phyloP scores from a whole-genome alignment of 1,140 invertebrate genomes.

The Drosophila guanche region DNA sequence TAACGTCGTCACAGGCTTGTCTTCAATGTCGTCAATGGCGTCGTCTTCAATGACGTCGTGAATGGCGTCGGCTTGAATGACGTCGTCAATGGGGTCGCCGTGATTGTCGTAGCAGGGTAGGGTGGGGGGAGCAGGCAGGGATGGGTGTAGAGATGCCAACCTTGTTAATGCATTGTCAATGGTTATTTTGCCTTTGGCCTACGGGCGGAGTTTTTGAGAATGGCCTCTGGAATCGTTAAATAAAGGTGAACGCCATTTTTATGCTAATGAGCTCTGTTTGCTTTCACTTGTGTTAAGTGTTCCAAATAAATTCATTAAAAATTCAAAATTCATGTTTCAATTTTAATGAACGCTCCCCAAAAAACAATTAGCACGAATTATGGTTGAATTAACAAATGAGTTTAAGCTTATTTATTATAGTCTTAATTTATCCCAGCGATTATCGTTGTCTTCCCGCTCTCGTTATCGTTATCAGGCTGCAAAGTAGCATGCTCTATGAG shows the following conservation, averaged over 20 bases:
- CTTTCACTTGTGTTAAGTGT: slow-evolving; percentile 76
- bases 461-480: not conserved
- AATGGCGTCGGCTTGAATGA: no score
- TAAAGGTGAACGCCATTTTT: slow-evolving; percentile 70
- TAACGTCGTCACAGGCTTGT: no score
- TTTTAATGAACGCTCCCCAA: slow-evolving; percentile 68
- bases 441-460: slow-evolving; percentile 13
- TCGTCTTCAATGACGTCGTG: no score
- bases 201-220: slow-evolving; percentile 3
- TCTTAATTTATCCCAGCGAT: slow-evolving; percentile 28
- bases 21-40: no score
- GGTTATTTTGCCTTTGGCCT: no score
- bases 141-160: no score
- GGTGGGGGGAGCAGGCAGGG: not conserved
- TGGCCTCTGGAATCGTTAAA: slow-evolving; percentile 43
- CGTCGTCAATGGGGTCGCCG: no score
- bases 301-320: slow-evolving; percentile 82
- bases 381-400: slow-evolving; percentile 60
- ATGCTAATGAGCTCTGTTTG: slow-evolving; percentile 79
- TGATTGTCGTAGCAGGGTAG: no score
- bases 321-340: slow-evolving; percentile 83
- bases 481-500: slow-evolving; percentile 23
- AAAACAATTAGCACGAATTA: not conserved
- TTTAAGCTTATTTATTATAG: slow-evolving; percentile 65
- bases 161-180: not conserved